Evolutionary conservation across 2,797 vertebrate species (phyloP).

Genomic region (Manis crassicaudata): DNA sequence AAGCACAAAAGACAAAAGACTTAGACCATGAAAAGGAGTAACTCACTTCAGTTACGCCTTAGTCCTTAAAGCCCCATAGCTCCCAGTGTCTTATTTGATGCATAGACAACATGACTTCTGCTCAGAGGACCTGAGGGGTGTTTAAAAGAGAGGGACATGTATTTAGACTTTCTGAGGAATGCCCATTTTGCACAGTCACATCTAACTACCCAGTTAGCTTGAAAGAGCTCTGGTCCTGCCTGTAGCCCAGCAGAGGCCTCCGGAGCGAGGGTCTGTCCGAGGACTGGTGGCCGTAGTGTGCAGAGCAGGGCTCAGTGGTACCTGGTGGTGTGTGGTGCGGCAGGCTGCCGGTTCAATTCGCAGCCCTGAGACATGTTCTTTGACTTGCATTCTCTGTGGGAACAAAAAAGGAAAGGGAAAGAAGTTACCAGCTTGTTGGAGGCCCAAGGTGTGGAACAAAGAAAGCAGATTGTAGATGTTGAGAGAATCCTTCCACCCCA

Average conservation of each 20-base stretch:
- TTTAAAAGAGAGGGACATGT: not conserved
- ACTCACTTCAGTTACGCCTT: not conserved
- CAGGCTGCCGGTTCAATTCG: accelerated
- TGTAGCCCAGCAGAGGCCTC: too few relatives aligned
- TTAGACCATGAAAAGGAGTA: not conserved
- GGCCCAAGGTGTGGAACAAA: not conserved
- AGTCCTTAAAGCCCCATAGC: not conserved
- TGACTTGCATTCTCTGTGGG: not conserved
- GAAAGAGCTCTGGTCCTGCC: not conserved
- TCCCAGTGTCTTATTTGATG: not conserved
- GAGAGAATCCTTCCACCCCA: not conserved
- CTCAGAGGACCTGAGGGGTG: not conserved
- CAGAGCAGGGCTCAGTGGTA: not conserved
- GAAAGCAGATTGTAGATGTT: not conserved
- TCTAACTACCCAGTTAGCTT: not conserved
- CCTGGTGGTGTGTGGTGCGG: not conserved
- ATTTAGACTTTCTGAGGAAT: not conserved
- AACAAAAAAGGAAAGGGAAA: not conserved
- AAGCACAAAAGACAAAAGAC: not conserved
- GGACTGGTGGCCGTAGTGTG: not conserved
- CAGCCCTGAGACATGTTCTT: not conserved
- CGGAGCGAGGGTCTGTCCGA: not conserved
- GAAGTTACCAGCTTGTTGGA: not conserved
- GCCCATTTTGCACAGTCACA: not conserved
- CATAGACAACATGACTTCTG: not conserved